Conservation (phyloP, 2,797 vertebrate species). For the Harpagifer antarcticus region DNA sequence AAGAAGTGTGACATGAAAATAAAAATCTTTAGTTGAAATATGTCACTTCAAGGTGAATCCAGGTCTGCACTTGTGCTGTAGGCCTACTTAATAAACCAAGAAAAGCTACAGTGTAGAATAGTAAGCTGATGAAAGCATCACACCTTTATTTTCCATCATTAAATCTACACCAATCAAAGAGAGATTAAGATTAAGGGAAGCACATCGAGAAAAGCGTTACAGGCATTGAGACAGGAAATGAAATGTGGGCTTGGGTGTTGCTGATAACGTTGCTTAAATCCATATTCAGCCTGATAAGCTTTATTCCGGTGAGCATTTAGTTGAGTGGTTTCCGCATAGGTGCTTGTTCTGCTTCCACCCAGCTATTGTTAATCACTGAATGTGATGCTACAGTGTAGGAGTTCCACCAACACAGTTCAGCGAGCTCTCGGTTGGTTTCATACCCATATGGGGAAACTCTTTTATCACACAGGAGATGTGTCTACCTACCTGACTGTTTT, state of each 20-base stretch:
- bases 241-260: conserved; percentile 15
- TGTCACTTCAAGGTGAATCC: conserved; percentile 17
- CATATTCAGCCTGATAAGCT: conserved; percentile 26
- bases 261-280: not conserved
- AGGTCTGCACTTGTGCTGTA: conserved; percentile 1
- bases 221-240: conserved; percentile 6
- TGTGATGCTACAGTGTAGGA: conserved; percentile 70
- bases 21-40: conserved; percentile 22
- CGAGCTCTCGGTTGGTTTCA: conserved; percentile 27
- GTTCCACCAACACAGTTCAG: conserved; percentile 60
- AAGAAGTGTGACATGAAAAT: conserved; percentile 19
- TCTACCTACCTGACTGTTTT: conserved; percentile 6
- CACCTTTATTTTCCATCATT: conserved; percentile 20
- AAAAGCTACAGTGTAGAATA: conserved; percentile 26
- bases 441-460: conserved; percentile 17
- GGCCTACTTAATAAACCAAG: not conserved
- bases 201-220: conserved; percentile 3
- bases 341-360: conserved; percentile 39
- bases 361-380: conserved; percentile 62
- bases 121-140: not conserved
- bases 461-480: not conserved
- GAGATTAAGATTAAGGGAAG: conserved; percentile 20
- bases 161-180: not conserved
- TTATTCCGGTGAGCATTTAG: conserved; percentile 15
- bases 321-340: conserved; percentile 20